phyloP scores from a whole-genome alignment of 53 echinoderm and acorn worm genomes.

The Holothuria leucospilota region DNA sequence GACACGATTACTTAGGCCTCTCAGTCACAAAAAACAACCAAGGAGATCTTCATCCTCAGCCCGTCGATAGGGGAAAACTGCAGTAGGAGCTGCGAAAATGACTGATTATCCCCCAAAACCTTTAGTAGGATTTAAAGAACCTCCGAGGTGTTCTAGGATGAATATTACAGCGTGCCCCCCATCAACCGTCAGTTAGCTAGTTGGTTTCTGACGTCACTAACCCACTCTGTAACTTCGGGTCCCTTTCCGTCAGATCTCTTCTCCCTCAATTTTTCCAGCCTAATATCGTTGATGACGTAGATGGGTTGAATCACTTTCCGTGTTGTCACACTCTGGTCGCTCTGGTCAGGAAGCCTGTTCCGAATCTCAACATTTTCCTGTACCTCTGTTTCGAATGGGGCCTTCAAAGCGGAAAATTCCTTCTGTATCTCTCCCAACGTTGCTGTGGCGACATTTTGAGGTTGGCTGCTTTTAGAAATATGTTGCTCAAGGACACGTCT shows the following conservation, averaged over 20 bases:
- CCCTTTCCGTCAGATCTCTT: constrained; percentile 5
- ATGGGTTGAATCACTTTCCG: background rate
- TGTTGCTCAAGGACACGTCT: background rate
- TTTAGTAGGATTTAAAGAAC: constrained; percentile 30
- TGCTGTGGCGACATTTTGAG: too few species aligned
- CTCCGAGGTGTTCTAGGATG: constrained; percentile 41
- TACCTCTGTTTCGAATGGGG: background rate
- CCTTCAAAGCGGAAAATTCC: constrained; percentile 2
- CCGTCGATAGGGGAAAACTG: constrained; percentile 58
- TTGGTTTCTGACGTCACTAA: constrained; percentile 50
- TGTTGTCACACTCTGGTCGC: background rate
- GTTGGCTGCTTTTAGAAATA: background rate
- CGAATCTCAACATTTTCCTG: background rate
- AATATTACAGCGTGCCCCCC: constrained; percentile 45
- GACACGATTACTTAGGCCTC: constrained; percentile 44
- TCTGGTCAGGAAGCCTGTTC: background rate
- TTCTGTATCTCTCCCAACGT: background rate
- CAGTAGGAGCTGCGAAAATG: constrained; percentile 61
- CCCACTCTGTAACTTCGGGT: constrained; percentile 53
- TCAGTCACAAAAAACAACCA: constrained; percentile 51
- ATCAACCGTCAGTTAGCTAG: constrained; percentile 16
- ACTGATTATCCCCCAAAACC: constrained; percentile 63
- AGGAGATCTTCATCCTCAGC: constrained; percentile 51
- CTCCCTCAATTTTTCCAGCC: constrained; percentile 51
- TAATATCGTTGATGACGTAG: constrained; percentile 23